These are phyloP conservation scores for Wiebesia pumilae DNA, from an alignment of 1,140 invertebrate species.

Conservation along the genomic window DNA sequence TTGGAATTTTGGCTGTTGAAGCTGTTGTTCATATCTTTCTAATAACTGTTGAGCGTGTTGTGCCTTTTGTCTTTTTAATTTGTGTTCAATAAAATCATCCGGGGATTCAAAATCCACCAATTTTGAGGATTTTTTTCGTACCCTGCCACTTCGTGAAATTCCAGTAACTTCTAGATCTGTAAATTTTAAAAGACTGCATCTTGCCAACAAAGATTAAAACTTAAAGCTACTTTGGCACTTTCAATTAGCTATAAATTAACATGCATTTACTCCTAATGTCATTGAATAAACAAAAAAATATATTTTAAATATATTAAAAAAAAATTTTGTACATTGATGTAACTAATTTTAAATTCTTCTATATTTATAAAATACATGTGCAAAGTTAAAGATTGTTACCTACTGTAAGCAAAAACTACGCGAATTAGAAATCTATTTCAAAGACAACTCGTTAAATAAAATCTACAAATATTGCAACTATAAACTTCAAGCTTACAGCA, in stretches of 20 bases:
- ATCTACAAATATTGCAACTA: not conserved
- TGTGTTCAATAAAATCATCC: constrained; percentile 80
- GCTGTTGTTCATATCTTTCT: constrained; percentile 66
- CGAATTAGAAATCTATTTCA: not conserved
- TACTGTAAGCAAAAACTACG: not conserved
- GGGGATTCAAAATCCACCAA: constrained; percentile 93
- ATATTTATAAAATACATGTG: not conserved
- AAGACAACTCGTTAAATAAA: not conserved
- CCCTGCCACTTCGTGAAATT: constrained; percentile 89
- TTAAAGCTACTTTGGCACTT: constrained; percentile 45
- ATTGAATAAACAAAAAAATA: not conserved
- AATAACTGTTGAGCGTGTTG: constrained; percentile 70
- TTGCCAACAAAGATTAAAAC: constrained; percentile 65
- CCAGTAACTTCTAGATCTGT: constrained; percentile 88
- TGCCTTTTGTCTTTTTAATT: constrained; percentile 70
- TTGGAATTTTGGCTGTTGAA: constrained; percentile 54
- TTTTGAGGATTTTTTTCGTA: constrained; percentile 95
- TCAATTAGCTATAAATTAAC: constrained; percentile 18
- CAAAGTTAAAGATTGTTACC: not conserved
- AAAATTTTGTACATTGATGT: not conserved
- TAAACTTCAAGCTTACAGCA: not conserved
- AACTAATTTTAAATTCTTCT: not conserved
- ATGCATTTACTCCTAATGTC: not conserved
- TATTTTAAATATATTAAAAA: not conserved
- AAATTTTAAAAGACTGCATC: constrained; percentile 69